Percentiles rank a stretch among this genome's conserved stretches.
Evolutionary conservation across 2,797 vertebrate genomes (phyloP).

Genomic region (Spheniscus humboldti): DNA sequence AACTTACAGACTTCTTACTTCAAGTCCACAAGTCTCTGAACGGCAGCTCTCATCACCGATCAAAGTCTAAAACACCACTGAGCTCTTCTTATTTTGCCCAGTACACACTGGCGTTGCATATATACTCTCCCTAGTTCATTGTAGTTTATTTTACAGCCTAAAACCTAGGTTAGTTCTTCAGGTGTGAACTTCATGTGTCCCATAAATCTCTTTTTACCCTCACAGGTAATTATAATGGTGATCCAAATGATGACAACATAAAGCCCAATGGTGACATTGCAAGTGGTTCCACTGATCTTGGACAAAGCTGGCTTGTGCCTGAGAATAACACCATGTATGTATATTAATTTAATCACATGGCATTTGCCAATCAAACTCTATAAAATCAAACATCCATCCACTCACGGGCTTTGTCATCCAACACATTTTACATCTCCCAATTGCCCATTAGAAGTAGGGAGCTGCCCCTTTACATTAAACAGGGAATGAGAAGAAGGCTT

Average conservation of each 20-base stretch:
- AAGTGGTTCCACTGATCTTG: constrained; percentile 77
- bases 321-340: constrained; percentile 81
- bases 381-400: background rate
- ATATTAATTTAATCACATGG: background rate
- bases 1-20: background rate
- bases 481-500: background rate
- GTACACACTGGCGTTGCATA: background rate
- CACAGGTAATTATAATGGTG: constrained; percentile 86
- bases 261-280: constrained; percentile 79
- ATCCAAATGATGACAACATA: constrained; percentile 80
- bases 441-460: background rate
- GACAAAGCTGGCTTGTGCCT: constrained; percentile 86
- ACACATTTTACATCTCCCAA: background rate
- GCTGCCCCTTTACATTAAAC: background rate
- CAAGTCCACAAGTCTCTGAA: background rate
- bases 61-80: background rate
- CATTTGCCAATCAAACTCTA: background rate
- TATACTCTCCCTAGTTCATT: background rate
- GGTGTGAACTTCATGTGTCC: background rate
- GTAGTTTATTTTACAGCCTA: background rate
- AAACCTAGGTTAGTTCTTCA: background rate
- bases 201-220: background rate
- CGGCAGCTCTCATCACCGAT: background rate
- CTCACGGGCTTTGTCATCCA: background rate
- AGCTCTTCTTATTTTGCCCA: background rate